Percentiles rank a stretch among this genome's conserved stretches.
Evolutionary conservation across 1,140 invertebrate species (phyloP).

Genomic region (Drosophila azteca): DNA sequence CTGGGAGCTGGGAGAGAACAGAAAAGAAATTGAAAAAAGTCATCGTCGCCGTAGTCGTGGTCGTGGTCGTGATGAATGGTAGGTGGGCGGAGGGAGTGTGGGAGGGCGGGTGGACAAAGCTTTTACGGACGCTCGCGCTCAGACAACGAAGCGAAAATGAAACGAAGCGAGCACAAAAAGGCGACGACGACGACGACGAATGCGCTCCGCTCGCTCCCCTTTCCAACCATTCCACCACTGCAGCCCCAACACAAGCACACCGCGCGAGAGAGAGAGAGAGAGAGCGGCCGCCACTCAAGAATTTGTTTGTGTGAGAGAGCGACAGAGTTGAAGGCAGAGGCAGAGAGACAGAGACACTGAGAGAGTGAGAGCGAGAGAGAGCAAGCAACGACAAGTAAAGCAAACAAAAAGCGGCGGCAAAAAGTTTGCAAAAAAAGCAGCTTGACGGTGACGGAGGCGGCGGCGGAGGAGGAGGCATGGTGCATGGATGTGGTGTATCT

Average conservation of each 20-base stretch:
- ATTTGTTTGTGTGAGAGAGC: constrained; percentile 31
- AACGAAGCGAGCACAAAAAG: constrained; percentile 66
- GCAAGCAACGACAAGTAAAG: constrained; percentile 42
- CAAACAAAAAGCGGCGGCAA: constrained; percentile 60
- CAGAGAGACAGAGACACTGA: neutral
- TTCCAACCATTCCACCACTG: neutral
- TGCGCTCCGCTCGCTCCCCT: constrained; percentile 25
- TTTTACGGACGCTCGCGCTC: constrained; percentile 70
- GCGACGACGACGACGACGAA: constrained; percentile 59
- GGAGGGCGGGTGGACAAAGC: constrained; percentile 59
- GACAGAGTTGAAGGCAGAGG: constrained; percentile 18
- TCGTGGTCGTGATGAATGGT: neutral
- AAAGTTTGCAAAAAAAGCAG: constrained; percentile 69
- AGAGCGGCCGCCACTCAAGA: constrained; percentile 42
- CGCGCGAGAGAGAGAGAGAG: constrained; percentile 17
- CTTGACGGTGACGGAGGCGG: constrained; percentile 25
- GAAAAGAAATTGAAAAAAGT: constrained; percentile 44
- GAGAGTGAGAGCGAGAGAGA: constrained; percentile 25
- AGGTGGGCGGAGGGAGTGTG: constrained; percentile 28
- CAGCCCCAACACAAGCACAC: constrained; percentile 20
- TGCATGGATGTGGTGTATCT: constrained; percentile 46
- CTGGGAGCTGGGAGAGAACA: constrained; percentile 48
- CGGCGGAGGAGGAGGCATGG: constrained; percentile 26
- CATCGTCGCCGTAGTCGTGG: too few relatives aligned
- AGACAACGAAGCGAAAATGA: constrained; percentile 61